Evolutionary conservation across 2,797 vertebrate species (phyloP).

Genomic region (Gambelia wislizenii): DNA sequence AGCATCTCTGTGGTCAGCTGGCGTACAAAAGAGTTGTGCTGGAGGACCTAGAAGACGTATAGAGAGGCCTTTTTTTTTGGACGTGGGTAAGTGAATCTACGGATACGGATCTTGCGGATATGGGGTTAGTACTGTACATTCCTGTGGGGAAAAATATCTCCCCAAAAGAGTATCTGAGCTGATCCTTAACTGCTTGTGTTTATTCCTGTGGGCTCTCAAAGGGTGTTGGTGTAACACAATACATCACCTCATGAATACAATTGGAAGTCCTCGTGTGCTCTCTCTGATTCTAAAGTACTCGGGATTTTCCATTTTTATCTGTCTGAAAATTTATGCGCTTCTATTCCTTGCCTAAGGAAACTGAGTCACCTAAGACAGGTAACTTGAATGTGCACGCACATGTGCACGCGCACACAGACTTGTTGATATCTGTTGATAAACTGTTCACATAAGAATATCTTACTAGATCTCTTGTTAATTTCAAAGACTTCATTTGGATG

Average conservation of each 20-base stretch:
- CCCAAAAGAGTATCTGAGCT: slow-evolving; percentile 20
- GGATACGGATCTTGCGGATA: too few species aligned
- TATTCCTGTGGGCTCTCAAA: slow-evolving; percentile 16
- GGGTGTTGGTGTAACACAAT: background rate
- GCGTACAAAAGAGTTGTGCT: too few species aligned
- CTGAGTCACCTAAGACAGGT: too few species aligned
- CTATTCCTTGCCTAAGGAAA: too few species aligned
- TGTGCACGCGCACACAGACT: background rate
- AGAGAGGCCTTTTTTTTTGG: too few species aligned
- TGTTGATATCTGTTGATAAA: slow-evolving; percentile 47
- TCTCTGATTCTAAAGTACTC: slow-evolving; percentile 42
- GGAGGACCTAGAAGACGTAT: too few species aligned
- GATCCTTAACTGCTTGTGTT: slow-evolving; percentile 18
- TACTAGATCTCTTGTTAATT: slow-evolving; percentile 65
- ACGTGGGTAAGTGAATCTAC: too few species aligned
- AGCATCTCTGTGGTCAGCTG: too few species aligned
- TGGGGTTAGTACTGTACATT: too few species aligned
- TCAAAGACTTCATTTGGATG: slow-evolving; percentile 56
- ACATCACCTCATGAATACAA: background rate
- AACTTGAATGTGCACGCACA: too few species aligned
- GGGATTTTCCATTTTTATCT: slow-evolving; percentile 23
- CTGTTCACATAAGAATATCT: slow-evolving; percentile 62
- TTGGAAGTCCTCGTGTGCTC: slow-evolving; percentile 32
- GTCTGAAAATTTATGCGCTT: slow-evolving; percentile 22
- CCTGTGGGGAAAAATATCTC: background rate